These are phyloP conservation scores for Bacillus rossius DNA, from an alignment of 1,140 invertebrate genomes.

Conservation along the genomic window DNA sequence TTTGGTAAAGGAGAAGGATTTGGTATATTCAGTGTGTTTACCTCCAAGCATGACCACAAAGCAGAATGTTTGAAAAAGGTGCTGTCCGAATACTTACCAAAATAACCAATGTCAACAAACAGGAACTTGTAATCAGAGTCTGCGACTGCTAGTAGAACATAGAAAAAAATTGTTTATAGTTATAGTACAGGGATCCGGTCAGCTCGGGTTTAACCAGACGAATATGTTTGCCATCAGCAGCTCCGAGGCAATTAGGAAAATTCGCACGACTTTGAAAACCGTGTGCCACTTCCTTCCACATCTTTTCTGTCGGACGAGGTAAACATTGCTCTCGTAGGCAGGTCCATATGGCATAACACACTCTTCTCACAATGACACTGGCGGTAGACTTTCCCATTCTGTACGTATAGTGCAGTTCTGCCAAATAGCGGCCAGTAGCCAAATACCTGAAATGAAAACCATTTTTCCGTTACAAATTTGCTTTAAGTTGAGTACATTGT, in stretches of 20 bases:
- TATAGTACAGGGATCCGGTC: constrained; percentile 32
- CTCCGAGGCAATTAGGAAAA: constrained; percentile 34
- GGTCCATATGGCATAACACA: constrained; percentile 31
- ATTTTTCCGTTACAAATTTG: no score
- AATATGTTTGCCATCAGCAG: constrained; percentile 38
- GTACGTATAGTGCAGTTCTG: constrained; percentile 33
- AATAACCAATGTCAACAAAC: constrained; percentile 36
- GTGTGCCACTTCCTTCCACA: constrained; percentile 28
- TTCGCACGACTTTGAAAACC: constrained; percentile 30
- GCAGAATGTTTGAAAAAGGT: constrained; percentile 22
- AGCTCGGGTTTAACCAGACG: constrained; percentile 20
- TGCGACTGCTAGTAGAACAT: constrained; percentile 37
- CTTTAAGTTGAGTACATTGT: not conserved
- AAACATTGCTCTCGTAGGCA: constrained; percentile 23
- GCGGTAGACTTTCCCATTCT: constrained; percentile 32
- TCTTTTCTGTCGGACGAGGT: constrained; percentile 24
- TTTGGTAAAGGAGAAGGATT: constrained; percentile 2
- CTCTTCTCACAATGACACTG: constrained; percentile 26
- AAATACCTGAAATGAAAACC: constrained; percentile 30
- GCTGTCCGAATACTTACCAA: constrained; percentile 30
- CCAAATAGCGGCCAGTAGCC: constrained; percentile 30
- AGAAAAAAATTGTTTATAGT: constrained; percentile 37
- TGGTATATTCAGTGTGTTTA: constrained; percentile 14
- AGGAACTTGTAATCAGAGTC: constrained; percentile 39
- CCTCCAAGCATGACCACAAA: constrained; percentile 5